phyloP scores from a whole-genome alignment of 2,113 vertebrate genomes.

The Plotosus lineatus region DNA sequence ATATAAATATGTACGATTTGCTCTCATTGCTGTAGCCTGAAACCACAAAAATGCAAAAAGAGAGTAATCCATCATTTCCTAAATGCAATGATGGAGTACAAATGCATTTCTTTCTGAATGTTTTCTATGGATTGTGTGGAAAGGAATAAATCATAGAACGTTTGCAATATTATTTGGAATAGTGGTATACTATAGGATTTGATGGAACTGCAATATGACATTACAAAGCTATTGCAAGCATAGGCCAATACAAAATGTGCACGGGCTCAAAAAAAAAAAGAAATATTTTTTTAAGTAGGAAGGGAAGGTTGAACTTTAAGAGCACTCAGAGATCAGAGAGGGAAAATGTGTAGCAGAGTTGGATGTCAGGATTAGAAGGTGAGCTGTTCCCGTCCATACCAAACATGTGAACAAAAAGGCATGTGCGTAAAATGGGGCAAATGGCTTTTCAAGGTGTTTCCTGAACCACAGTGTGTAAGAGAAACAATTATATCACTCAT shows the following conservation, averaged over 20 bases:
- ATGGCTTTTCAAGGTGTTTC: background rate
- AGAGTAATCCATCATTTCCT: slow-evolving; percentile 8
- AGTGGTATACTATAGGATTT: background rate
- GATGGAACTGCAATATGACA: background rate
- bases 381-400: too few relatives aligned
- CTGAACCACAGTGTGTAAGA: background rate
- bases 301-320: too few relatives aligned
- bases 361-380: background rate
- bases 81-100: background rate
- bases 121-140: background rate
- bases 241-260: background rate
- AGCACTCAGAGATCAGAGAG: background rate
- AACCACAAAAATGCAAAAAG: slow-evolving; percentile 20
- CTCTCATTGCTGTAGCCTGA: background rate
- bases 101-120: slow-evolving; percentile 10
- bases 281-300: too few relatives aligned
- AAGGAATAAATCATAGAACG: background rate
- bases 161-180: slow-evolving; percentile 1
- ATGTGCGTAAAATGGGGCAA: background rate
- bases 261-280: background rate
- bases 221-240: background rate
- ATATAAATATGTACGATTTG: background rate
- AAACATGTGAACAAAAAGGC: background rate
- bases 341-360: background rate
- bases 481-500: background rate